These are phyloP conservation scores for Platygyra sinensis DNA, from an alignment of 64 coral and sea anemone species.

Conservation along the genomic window DNA sequence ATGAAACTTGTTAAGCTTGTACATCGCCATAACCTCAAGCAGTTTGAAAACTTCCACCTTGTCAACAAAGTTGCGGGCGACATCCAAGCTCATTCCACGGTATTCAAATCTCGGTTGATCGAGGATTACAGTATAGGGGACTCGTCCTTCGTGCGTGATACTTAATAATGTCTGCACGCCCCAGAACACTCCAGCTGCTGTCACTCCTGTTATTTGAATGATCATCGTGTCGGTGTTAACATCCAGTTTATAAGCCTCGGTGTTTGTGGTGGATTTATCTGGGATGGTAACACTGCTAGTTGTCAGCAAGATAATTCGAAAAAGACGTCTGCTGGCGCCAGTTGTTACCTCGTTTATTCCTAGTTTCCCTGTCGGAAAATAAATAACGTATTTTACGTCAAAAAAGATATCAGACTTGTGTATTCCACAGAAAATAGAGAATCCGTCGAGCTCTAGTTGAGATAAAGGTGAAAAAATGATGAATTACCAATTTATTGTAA, in stretches of 20 bases:
- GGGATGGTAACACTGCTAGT: too few relatives aligned
- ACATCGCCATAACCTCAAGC: constrained; percentile 41
- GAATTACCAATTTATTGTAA: too few relatives aligned
- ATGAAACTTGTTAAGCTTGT: constrained; percentile 58
- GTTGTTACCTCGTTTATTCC: too few relatives aligned
- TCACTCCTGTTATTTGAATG: constrained; percentile 38
- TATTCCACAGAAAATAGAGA: too few relatives aligned
- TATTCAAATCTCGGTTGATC: constrained; percentile 38
- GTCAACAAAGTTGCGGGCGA: constrained; percentile 37
- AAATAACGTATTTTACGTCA: too few relatives aligned
- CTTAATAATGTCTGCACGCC: constrained; percentile 49
- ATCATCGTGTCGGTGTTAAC: constrained; percentile 28
- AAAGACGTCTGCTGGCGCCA: too few relatives aligned
- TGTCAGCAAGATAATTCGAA: too few relatives aligned
- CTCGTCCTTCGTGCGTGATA: not conserved
- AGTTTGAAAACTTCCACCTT: constrained; percentile 16
- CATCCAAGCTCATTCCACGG: constrained; percentile 45
- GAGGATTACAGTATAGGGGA: constrained; percentile 4
- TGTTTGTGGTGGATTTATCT: too few relatives aligned
- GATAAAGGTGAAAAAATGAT: too few relatives aligned
- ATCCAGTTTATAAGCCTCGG: constrained; percentile 39
- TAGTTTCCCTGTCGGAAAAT: too few relatives aligned
- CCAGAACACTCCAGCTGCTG: constrained; percentile 44
- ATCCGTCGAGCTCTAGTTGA: too few relatives aligned
- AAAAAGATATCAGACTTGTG: too few relatives aligned